Evolutionary conservation across 2,888 invertebrate species (phyloP).

Genomic region (Stenotaenia linearis): DNA sequence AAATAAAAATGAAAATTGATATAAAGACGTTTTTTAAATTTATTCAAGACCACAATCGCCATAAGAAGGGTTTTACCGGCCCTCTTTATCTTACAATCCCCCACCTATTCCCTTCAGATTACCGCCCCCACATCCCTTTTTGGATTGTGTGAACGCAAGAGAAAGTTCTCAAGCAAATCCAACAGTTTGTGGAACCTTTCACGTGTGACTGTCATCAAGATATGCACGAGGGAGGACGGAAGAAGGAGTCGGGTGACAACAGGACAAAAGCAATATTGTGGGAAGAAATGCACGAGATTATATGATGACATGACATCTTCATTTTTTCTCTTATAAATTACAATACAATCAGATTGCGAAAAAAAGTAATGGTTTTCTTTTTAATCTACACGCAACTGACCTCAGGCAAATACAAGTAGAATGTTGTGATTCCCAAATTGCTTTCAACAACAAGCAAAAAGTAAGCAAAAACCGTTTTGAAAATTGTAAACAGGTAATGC

Average conservation of each 20-base stretch:
- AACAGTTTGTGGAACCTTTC: conserved; percentile 19
- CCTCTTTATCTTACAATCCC: not conserved
- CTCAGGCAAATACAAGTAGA: not conserved
- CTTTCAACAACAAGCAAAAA: not conserved
- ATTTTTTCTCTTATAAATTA: not conserved
- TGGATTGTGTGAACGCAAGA: not conserved
- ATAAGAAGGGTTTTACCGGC: not conserved
- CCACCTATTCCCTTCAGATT: conserved; percentile 10
- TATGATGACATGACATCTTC: not conserved
- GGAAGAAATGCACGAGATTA: not conserved
- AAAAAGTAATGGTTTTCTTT: not conserved
- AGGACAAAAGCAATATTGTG: not conserved
- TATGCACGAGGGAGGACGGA: not conserved
- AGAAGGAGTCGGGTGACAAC: not conserved
- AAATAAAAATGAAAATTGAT: no score
- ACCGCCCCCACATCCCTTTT: not conserved
- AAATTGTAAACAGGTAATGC: not conserved
- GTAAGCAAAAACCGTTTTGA: not conserved
- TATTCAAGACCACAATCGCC: not conserved
- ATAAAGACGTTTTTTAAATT: no score
- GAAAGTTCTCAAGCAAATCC: not conserved
- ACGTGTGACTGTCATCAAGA: conserved; percentile 15
- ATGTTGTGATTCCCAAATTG: not conserved
- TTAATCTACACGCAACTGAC: no score
- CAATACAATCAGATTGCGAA: not conserved